Evolutionary conservation across 2,888 invertebrate species (phyloP).

Genomic region (Volucella zonaria): DNA sequence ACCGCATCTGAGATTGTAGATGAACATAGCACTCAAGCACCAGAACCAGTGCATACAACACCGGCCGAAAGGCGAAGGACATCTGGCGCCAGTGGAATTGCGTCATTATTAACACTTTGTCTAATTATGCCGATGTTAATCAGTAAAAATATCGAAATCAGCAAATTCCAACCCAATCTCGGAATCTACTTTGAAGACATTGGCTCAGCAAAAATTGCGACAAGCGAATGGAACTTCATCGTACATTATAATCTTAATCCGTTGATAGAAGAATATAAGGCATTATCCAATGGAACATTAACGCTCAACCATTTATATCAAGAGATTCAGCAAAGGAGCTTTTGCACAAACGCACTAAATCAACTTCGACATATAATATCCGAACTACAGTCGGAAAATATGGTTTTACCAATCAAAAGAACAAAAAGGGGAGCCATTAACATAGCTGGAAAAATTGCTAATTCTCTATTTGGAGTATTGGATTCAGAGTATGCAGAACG

Average conservation of each 20-base stretch:
- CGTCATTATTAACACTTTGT: neutral
- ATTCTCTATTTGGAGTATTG: constrained; percentile 35
- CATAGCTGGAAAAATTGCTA: constrained; percentile 17
- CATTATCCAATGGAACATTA: constrained; percentile 22
- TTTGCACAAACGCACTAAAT: constrained; percentile 9
- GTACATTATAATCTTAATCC: constrained; percentile 30
- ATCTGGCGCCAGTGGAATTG: neutral
- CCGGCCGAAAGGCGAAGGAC: too few relatives aligned
- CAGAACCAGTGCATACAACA: too few relatives aligned
- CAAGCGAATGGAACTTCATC: constrained; percentile 26
- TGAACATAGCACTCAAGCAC: neutral
- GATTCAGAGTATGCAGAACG: too few relatives aligned
- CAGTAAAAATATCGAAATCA: too few relatives aligned
- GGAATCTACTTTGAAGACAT: too few relatives aligned
- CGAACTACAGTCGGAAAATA: constrained; percentile 11
- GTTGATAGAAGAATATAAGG: constrained; percentile 5
- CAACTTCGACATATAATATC: constrained; percentile 19
- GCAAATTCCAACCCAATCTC: too few relatives aligned
- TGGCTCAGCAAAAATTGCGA: constrained; percentile 6
- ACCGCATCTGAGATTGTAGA: too few relatives aligned
- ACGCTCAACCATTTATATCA: constrained; percentile 22
- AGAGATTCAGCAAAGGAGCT: neutral
- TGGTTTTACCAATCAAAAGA: constrained; percentile 3
- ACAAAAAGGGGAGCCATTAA: constrained; percentile 32
- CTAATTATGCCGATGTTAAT: neutral